phyloP scores from a whole-genome alignment of 2,888 invertebrate genomes.

The Tetanocera ferruginea region DNA sequence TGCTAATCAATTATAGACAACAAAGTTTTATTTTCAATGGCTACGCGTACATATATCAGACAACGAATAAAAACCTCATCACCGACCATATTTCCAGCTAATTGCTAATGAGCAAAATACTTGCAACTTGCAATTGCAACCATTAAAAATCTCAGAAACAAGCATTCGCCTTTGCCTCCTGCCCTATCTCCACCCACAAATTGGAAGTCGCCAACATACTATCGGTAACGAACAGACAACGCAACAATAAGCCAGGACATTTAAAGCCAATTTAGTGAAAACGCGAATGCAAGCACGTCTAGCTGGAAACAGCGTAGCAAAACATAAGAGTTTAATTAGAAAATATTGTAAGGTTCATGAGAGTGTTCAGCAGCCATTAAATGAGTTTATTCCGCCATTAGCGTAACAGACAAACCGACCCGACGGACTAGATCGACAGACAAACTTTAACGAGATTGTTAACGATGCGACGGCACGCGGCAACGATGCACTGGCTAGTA shows the following conservation, averaged over 20 bases:
- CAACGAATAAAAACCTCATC: not conserved
- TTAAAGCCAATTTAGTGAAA: constrained; percentile 25
- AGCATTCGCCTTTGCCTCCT: no score
- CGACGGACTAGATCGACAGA: not conserved
- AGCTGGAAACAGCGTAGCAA: not conserved
- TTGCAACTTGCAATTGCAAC: not conserved
- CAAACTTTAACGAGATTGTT: not conserved
- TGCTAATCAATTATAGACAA: no score
- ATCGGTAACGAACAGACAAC: not conserved
- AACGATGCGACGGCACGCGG: not conserved
- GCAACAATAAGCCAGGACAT: constrained; percentile 16
- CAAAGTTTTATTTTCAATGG: no score
- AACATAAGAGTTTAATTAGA: constrained; percentile 24
- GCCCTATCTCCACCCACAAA: no score
- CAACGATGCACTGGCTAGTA: not conserved
- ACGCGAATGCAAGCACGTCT: not conserved
- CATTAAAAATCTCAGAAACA: not conserved
- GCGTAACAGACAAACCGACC: not conserved
- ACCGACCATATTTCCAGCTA: constrained; percentile 7
- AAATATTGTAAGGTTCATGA: constrained; percentile 19
- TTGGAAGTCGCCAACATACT: not conserved
- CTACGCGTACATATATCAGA: no score
- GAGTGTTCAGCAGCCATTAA: constrained; percentile 11
- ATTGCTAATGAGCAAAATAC: constrained; percentile 21
- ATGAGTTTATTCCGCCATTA: constrained; percentile 7